Percentiles rank a stretch among this genome's conserved stretches.
phyloP scores from a whole-genome alignment of 1,140 invertebrate genomes.

The Helicorthomorpha holstii region DNA sequence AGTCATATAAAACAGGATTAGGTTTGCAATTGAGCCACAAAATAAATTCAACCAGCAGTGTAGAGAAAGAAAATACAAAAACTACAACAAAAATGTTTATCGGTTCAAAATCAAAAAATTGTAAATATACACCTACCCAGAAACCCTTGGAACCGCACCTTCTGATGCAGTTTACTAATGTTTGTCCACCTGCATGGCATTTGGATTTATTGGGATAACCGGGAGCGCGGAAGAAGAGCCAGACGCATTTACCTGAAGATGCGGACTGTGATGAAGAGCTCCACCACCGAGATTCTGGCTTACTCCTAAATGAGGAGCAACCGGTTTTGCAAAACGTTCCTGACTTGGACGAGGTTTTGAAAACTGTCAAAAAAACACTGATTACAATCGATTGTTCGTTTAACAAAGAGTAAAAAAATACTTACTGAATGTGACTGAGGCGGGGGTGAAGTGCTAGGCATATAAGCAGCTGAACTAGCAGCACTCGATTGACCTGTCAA shows the following conservation, averaged over 20 bases:
- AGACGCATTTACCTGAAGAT: background rate
- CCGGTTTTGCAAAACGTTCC: conserved; percentile 60
- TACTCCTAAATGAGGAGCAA: conserved; percentile 34
- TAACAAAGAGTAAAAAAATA: conserved; percentile 8
- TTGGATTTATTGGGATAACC: too few species aligned
- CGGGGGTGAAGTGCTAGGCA: conserved; percentile 16
- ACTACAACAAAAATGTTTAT: too few species aligned
- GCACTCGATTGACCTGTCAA: conserved; percentile 14
- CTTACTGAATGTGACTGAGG: conserved; percentile 12
- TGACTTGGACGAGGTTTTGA: conserved; percentile 32
- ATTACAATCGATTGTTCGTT: too few species aligned
- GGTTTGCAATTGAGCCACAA: too few species aligned
- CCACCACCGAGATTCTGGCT: background rate
- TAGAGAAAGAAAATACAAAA: too few species aligned
- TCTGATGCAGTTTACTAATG: too few species aligned
- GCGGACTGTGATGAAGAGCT: background rate
- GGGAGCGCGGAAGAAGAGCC: background rate
- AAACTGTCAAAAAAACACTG: conserved; percentile 27
- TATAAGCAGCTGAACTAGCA: conserved; percentile 10
- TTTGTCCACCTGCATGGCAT: background rate
- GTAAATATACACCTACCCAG: too few species aligned
- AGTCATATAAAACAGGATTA: too few species aligned
- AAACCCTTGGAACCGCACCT: too few species aligned
- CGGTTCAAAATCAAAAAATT: too few species aligned
- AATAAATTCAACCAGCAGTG: too few species aligned